Base-by-base conservation (phyloP, 1,140 invertebrate species). In the Drosophila nasuta region DNA sequence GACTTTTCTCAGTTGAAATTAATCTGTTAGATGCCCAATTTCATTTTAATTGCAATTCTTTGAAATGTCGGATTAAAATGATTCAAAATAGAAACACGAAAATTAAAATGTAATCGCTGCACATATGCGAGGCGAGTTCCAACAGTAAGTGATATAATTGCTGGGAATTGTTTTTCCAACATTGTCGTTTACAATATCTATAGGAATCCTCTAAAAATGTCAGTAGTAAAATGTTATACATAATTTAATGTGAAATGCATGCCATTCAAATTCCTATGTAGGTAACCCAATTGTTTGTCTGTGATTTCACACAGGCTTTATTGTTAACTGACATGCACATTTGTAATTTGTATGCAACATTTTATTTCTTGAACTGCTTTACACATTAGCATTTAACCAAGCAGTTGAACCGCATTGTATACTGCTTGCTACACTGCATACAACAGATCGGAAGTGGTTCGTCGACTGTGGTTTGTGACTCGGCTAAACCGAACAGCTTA, bases 1-100 rank as follows among this genome's bases (percentile, higher is more conserved):
- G 41, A 52, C 51, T 65, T 54, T 65, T 65, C 63, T 48, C 35
- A 66, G 52, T 57, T 66, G 51, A 54, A 66, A 45, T 43, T 30
- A 56, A 35, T 56, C 51, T 45, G 15, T 66, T 46, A 66, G 38
- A 45, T 56, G 49, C 63, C 63, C 46, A 64, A 51, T 38, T 57
- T 57, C 54, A 57, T 57, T 57, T 57, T 57, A 57, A 57, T 57
- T 57, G 54, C 54, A 57, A 57, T 57, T 57, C 48, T 64, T 64
- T 52, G 46, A 64, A 51, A 65, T 65, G 49, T 41, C 48, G 20
- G 48, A 63, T 49, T 38, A 35, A 63, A 63, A 63, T 63, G 46
- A 63, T 35, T 63, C 45, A 63, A 51, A 63, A 48, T 35, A 48
- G 13, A 63, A 63, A 63, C 59, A 63, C 48, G 45, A 49, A 49